Evolutionary conservation across 92 coral and sea anemone genomes (phyloP).

Genomic region (Anthopleura xanthogrammica): DNA sequence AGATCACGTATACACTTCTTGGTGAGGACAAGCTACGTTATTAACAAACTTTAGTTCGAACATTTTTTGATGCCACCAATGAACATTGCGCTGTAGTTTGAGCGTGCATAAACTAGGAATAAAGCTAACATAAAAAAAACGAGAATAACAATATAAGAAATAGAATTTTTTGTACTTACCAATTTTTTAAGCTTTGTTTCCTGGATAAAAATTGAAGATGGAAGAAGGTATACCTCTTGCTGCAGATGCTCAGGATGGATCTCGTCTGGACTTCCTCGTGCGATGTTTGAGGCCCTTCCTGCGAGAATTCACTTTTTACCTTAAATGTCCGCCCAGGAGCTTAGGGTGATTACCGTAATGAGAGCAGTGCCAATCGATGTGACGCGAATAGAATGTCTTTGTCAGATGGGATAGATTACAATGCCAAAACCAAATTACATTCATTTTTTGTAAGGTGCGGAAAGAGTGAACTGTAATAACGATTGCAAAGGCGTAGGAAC

Average conservation of each 20-base stretch:
- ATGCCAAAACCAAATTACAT: not conserved
- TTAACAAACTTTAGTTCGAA: too few relatives aligned
- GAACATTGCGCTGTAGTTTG: too few relatives aligned
- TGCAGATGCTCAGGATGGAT: not conserved
- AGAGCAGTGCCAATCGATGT: conserved; percentile 11
- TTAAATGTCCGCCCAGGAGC: conserved; percentile 12
- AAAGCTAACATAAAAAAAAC: too few relatives aligned
- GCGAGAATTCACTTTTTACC: conserved; percentile 18
- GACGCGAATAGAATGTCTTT: conserved; percentile 1
- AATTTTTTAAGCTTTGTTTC: too few relatives aligned
- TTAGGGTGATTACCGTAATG: conserved; percentile 15
- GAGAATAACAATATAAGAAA: too few relatives aligned
- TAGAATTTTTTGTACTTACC: too few relatives aligned
- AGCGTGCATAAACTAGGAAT: too few relatives aligned
- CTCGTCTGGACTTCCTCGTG: not conserved
- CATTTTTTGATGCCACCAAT: too few relatives aligned
- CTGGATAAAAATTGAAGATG: too few relatives aligned
- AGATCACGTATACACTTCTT: not conserved
- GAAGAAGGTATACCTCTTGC: too few relatives aligned
- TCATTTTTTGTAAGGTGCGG: not conserved
- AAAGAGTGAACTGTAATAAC: not conserved
- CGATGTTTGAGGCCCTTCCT: conserved; percentile 4
- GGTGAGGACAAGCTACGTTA: not conserved
- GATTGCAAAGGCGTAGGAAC: not conserved
- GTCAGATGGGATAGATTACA: conserved; percentile 21